Percentiles rank a stretch among this genome's conserved stretches.
These are phyloP conservation scores for Ischnura elegans DNA, from an alignment of 2,888 invertebrate genomes.

Conservation along the genomic window DNA sequence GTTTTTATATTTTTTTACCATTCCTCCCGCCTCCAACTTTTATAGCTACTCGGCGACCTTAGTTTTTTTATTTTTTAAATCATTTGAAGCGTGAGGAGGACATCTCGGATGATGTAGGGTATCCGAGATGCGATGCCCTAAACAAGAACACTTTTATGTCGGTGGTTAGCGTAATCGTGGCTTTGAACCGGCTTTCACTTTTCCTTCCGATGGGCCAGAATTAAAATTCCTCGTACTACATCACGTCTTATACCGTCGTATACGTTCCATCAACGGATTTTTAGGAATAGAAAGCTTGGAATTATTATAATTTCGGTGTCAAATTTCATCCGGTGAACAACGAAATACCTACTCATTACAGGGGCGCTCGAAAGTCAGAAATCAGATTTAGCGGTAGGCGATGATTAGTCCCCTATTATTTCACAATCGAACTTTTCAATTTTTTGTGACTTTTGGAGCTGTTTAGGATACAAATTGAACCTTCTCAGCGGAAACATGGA, in stretches of 20 bases:
- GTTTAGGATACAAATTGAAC: too few species aligned
- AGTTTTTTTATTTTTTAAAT: not conserved
- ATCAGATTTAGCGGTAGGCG: not conserved
- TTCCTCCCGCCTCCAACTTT: not conserved
- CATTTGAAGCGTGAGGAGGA: conserved; percentile 6
- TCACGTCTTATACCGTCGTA: not conserved
- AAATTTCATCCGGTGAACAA: not conserved
- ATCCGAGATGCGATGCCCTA: not conserved
- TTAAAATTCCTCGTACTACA: not conserved
- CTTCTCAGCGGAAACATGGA: too few species aligned
- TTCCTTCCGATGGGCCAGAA: not conserved
- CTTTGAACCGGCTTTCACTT: not conserved
- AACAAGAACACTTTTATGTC: not conserved
- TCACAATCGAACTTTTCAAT: not conserved
- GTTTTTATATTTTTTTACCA: not conserved
- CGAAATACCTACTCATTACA: not conserved
- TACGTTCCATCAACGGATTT: not conserved
- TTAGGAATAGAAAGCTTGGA: not conserved
- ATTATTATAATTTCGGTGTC: not conserved
- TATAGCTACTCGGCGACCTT: not conserved
- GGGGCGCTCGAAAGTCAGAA: not conserved
- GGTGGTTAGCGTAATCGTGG: not conserved
- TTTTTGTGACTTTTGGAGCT: not conserved
- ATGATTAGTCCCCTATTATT: not conserved
- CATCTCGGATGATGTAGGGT: not conserved